phyloP scores from a whole-genome alignment of 2,113 vertebrate genomes.

The Conger conger region DNA sequence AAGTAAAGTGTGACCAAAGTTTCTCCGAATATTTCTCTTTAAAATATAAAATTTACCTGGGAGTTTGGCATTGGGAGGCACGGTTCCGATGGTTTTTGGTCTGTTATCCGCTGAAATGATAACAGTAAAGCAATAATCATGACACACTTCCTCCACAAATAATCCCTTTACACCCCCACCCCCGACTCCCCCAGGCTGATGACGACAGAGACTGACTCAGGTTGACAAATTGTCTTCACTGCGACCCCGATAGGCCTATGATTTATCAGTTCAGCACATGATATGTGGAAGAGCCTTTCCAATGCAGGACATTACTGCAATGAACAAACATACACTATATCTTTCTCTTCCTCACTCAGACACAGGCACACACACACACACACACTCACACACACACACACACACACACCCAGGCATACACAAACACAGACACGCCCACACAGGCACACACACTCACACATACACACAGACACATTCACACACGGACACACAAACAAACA shows the following conservation, averaged over 20 bases:
- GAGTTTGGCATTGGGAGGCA: conserved; percentile 76
- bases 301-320: conserved; percentile 50
- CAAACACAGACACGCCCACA: neutral
- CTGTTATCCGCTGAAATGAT: conserved; percentile 82
- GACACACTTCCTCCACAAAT: conserved; percentile 29
- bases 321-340: conserved; percentile 49
- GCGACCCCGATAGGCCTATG: conserved; percentile 23
- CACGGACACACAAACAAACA: conserved; percentile 9
- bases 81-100: conserved; percentile 84
- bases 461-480: conserved; percentile 17
- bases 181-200: neutral
- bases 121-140: conserved; percentile 31
- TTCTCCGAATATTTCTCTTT: neutral
- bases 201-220: conserved; percentile 36
- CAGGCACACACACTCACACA: neutral
- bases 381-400: conserved; percentile 36
- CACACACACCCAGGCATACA: conserved; percentile 41
- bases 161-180: conserved; percentile 23
- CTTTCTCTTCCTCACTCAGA: conserved; percentile 30
- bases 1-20: too few relatives aligned
- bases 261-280: conserved; percentile 40
- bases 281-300: conserved; percentile 45
- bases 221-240: conserved; percentile 31
- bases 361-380: conserved; percentile 31
- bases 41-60: conserved; percentile 67